A percentile compares a stretch with the other conserved stretches of the same genome.
Evolutionary conservation across 2,888 invertebrate genomes (phyloP).

Genomic region (Drosophila gaucha): DNA sequence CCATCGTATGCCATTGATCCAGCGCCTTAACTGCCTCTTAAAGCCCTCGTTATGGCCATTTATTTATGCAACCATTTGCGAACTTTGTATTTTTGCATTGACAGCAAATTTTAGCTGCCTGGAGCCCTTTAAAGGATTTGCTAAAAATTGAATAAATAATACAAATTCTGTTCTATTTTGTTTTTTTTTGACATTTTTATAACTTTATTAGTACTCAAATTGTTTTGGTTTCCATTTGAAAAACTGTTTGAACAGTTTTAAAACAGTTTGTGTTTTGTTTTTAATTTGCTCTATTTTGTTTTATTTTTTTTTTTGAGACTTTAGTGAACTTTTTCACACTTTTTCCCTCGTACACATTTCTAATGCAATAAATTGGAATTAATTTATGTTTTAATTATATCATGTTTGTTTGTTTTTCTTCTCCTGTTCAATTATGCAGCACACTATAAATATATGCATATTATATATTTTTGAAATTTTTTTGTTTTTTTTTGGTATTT

Average conservation of each 20-base stretch:
- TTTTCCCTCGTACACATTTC: slow-evolving; percentile 53
- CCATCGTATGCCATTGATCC: slow-evolving; percentile 44
- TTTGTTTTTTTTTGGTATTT: slow-evolving; percentile 28
- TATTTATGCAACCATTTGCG: slow-evolving; percentile 44
- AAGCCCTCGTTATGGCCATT: slow-evolving; percentile 53
- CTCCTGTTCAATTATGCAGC: slow-evolving; percentile 62
- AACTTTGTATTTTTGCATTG: slow-evolving; percentile 26
- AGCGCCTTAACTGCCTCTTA: slow-evolving; percentile 51
- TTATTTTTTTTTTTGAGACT: slow-evolving; percentile 37
- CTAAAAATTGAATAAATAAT: slow-evolving; percentile 1
- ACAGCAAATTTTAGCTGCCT: slow-evolving; percentile 9
- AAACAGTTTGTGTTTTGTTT: slow-evolving; percentile 9
- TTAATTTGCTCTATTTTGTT: slow-evolving; percentile 32
- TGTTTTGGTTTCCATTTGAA: slow-evolving; percentile 52
- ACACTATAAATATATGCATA: slow-evolving; percentile 59
- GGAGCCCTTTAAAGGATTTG: not conserved
- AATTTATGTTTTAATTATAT: slow-evolving; percentile 57
- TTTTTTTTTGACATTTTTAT: slow-evolving; percentile 56
- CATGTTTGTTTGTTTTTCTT: slow-evolving; percentile 13
- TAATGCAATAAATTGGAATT: slow-evolving; percentile 68
- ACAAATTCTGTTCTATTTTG: not conserved
- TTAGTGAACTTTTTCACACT: slow-evolving; percentile 38
- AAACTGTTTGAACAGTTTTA: slow-evolving; percentile 37
- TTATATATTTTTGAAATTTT: slow-evolving; percentile 22
- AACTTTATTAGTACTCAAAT: slow-evolving; percentile 77